Evolutionary conservation across 1,140 invertebrate genomes (phyloP).

Genomic region (Patella vulgata): DNA sequence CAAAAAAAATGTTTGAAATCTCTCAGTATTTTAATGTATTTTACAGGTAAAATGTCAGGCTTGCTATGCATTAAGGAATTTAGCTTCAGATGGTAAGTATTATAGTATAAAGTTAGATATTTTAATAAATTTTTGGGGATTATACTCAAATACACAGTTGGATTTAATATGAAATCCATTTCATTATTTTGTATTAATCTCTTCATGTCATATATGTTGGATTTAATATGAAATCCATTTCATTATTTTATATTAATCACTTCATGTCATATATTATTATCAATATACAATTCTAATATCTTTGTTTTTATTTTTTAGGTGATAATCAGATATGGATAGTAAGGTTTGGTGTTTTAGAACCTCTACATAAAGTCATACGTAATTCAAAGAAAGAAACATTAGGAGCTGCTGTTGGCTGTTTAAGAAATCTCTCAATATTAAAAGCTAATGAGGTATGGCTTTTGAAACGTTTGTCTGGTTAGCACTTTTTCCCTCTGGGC

Average conservation of each 20-base stretch:
- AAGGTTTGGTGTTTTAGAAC: conserved; percentile 38
- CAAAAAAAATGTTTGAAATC: neutral
- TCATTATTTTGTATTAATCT: no score
- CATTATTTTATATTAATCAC: no score
- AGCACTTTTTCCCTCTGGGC: no score
- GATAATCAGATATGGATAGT: conserved; percentile 51
- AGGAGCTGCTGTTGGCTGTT: conserved; percentile 46
- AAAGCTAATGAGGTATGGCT: conserved; percentile 52
- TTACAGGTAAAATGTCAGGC: conserved; percentile 54
- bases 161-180: no score
- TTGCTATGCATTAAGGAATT: conserved; percentile 52
- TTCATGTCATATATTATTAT: no score
- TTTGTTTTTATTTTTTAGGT: conserved; percentile 27
- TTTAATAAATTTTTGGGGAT: neutral
- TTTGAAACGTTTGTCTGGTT: no score
- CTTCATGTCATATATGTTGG: no score
- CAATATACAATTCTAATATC: no score
- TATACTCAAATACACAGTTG: no score
- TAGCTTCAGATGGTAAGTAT: conserved; percentile 53
- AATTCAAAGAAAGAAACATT: conserved; percentile 33
- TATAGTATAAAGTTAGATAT: neutral
- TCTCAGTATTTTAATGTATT: conserved; percentile 8
- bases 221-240: no score
- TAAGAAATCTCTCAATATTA: conserved; percentile 53
- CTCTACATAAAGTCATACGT: conserved; percentile 37